phyloP scores from a whole-genome alignment of 2,113 vertebrate species.

The Jacana jacana region DNA sequence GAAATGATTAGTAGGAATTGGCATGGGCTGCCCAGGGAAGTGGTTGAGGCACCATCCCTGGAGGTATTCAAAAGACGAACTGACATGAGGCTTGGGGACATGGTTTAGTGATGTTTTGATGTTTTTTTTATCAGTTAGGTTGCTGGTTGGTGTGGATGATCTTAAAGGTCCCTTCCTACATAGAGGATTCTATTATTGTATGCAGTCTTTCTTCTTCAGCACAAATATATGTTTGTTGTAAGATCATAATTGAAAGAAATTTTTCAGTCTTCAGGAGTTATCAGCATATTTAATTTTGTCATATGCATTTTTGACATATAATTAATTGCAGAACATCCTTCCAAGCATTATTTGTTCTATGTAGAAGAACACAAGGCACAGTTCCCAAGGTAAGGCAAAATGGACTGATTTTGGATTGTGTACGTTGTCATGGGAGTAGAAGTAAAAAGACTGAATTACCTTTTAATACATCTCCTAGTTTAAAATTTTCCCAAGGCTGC shows the following conservation, averaged over 20 bases:
- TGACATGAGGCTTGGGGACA: no score
- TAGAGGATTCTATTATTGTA: no score
- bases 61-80: no score
- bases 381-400: neutral
- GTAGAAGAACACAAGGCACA: neutral
- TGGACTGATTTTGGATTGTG: neutral
- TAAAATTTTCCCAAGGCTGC: neutral
- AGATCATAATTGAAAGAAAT: neutral
- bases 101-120: no score
- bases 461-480: neutral
- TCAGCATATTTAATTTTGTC: neutral
- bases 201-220: neutral
- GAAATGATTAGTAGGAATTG: no score
- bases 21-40: no score
- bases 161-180: no score
- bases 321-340: neutral
- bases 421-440: neutral
- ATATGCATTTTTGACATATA: neutral
- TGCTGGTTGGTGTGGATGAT: no score
- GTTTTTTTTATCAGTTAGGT: no score
- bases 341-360: neutral
- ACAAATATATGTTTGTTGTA: neutral
- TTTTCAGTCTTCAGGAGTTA: neutral
- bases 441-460: neutral
- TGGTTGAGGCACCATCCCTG: no score